A percentile compares a stretch with the other conserved stretches of the same genome.
phyloP scores from a whole-genome alignment of 2,113 vertebrate genomes.

The Cyanistes caeruleus region DNA sequence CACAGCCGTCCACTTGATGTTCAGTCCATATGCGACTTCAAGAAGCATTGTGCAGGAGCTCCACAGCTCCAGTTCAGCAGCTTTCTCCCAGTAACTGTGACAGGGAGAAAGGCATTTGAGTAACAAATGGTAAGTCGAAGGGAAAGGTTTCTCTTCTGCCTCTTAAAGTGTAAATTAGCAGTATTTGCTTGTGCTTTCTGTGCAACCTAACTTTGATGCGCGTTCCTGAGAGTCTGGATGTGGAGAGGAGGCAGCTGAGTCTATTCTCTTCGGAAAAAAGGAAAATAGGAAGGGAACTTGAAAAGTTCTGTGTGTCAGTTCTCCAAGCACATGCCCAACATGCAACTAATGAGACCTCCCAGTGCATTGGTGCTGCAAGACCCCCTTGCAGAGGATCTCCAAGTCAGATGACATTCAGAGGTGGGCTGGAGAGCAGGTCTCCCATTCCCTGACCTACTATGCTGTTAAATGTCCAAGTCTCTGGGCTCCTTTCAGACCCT shows the following conservation, averaged over 20 bases:
- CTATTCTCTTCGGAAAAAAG: slow-evolving; percentile 7
- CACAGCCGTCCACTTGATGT: slow-evolving; percentile 66
- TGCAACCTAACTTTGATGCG: slow-evolving; percentile 17
- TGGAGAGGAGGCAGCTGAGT: not conserved
- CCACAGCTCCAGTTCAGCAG: slow-evolving; percentile 47
- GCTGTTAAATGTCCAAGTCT: not conserved
- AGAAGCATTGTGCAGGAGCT: slow-evolving; percentile 34
- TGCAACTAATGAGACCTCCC: slow-evolving; percentile 43
- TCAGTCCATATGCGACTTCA: slow-evolving; percentile 60
- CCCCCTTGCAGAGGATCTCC: not conserved
- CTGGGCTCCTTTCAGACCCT: not conserved
- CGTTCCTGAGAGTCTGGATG: slow-evolving; percentile 30
- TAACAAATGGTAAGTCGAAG: slow-evolving; percentile 64
- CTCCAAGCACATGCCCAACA: not conserved
- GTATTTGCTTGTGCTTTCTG: slow-evolving; percentile 41
- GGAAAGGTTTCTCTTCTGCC: slow-evolving; percentile 57
- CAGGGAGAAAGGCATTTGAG: slow-evolving; percentile 68
- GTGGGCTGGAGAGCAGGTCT: not conserved
- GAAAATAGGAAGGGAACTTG: slow-evolving; percentile 16
- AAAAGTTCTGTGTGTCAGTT: not conserved
- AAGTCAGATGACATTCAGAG: not conserved
- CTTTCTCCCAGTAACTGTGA: slow-evolving; percentile 50
- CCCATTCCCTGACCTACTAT: not conserved
- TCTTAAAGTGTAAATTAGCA: slow-evolving; percentile 70
- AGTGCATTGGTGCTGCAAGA: not conserved